Evolutionary conservation across 2,888 invertebrate species (phyloP).

Genomic region (Drosophila neotestacea): DNA sequence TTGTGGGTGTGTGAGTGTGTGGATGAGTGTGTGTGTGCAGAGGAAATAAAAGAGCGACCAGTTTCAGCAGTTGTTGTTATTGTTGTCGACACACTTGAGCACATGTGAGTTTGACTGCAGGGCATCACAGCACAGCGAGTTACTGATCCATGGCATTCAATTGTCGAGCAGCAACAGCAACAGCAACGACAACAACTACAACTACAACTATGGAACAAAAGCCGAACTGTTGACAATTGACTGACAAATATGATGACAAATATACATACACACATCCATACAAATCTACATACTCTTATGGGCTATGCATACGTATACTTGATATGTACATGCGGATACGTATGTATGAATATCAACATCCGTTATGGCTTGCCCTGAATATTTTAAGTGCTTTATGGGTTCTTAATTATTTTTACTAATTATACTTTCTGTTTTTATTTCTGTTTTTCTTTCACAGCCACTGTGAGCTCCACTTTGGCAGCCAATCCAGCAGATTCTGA

Average conservation of each 20-base stretch:
- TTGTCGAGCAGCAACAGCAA: conserved; percentile 53
- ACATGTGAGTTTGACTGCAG: conserved; percentile 32
- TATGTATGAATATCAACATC: conserved; percentile 41
- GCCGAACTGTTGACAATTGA: conserved; percentile 62
- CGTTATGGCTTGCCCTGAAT: conserved; percentile 57
- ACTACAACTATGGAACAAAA: conserved; percentile 56
- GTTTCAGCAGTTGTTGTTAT: conserved; percentile 39
- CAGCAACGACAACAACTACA: conserved; percentile 34
- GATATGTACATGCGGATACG: conserved; percentile 5
- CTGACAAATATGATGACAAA: conserved; percentile 60
- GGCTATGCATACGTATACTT: conserved; percentile 2
- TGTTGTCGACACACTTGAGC: conserved; percentile 53
- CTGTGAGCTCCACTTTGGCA: conserved; percentile 62
- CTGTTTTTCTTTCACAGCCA: conserved; percentile 37
- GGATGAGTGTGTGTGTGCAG: conserved; percentile 20
- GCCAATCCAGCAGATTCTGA: conserved; percentile 88
- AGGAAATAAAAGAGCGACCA: conserved; percentile 47
- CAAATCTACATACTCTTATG: conserved; percentile 1
- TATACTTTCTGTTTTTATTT: neutral
- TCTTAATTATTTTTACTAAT: conserved; percentile 47
- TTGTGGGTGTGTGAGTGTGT: conserved; percentile 29
- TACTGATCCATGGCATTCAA: conserved; percentile 81
- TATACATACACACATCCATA: conserved; percentile 17
- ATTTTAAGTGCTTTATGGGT: conserved; percentile 28
- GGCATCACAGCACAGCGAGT: conserved; percentile 52